Evolutionary conservation across 1,140 invertebrate species (phyloP).

Genomic region (Spodoptera litura): DNA sequence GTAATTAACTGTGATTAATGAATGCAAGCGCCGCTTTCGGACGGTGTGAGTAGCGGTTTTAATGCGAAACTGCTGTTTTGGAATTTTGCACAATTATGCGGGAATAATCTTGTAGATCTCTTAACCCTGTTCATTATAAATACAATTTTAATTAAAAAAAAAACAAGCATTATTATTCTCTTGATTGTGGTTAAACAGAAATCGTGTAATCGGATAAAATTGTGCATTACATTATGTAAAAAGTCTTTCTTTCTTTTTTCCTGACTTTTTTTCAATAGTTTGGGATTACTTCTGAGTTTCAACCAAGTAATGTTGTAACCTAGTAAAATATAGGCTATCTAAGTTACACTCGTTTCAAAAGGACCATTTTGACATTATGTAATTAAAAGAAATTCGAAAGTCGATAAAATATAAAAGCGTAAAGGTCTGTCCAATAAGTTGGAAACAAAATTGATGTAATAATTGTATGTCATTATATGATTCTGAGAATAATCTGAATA

Average conservation of each 20-base stretch:
- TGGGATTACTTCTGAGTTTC: too few relatives aligned
- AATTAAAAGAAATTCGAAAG: neutral
- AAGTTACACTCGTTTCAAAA: too few relatives aligned
- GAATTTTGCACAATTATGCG: neutral
- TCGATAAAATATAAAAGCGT: neutral
- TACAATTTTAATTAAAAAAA: too few relatives aligned
- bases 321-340: too few relatives aligned
- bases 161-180: too few relatives aligned
- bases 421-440: neutral
- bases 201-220: too few relatives aligned
- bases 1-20: constrained; percentile 14
- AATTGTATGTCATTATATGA: neutral
- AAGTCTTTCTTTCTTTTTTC: too few relatives aligned
- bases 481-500: constrained; percentile 18
- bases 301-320: too few relatives aligned
- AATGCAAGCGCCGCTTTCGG: neutral
- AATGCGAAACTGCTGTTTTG: constrained; percentile 8
- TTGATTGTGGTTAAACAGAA: too few relatives aligned
- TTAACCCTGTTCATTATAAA: neutral
- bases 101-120: neutral
- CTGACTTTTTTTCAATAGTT: too few relatives aligned
- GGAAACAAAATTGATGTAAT: constrained; percentile 1
- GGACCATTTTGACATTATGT: too few relatives aligned
- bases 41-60: constrained; percentile 17
- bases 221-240: too few relatives aligned